Percentiles rank a stretch among this genome's conserved stretches.
phyloP scores from a whole-genome alignment of 2,797 vertebrate species.

The Amniataba percoides region DNA sequence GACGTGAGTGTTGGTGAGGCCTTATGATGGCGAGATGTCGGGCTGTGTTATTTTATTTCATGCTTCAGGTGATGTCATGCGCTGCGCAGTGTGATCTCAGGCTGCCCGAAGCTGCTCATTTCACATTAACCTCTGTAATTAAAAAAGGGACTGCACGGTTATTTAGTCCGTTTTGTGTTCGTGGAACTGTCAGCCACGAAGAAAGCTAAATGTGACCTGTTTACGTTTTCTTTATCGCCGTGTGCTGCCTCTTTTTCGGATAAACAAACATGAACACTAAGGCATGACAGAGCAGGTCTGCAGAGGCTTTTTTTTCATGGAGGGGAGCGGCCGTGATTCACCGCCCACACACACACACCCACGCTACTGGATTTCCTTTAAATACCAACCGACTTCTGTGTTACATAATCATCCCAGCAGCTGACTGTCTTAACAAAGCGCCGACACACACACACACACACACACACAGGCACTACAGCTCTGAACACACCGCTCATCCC shows the following conservation, averaged over 20 bases:
- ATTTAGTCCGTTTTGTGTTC: neutral
- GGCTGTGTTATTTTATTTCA: neutral
- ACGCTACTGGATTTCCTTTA: conserved; percentile 48
- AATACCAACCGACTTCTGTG: conserved; percentile 47
- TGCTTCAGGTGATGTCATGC: conserved; percentile 26
- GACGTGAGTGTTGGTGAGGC: neutral
- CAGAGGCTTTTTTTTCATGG: conserved; percentile 1
- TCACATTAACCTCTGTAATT: neutral
- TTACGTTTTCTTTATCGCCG: neutral
- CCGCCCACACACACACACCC: conserved; percentile 8
- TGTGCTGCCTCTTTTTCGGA: neutral
- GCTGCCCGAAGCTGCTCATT: conserved; percentile 5
- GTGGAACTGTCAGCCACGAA: too few relatives aligned
- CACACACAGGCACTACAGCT: conserved; percentile 7
- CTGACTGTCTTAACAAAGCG: conserved; percentile 29
- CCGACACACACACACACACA: neutral
- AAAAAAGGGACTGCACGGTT: neutral
- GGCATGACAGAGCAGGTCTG: conserved; percentile 56
- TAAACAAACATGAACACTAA: conserved; percentile 8
- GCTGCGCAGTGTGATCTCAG: conserved; percentile 32
- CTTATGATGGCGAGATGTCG: neutral
- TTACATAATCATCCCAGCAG: conserved; percentile 57
- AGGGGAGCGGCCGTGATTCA: conserved; percentile 63
- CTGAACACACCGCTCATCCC: neutral
- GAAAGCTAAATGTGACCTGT: neutral